Percentiles rank a stretch among this genome's conserved stretches.
These are phyloP conservation scores for Iguana delicatissima DNA, from an alignment of 2,797 vertebrate genomes.

Conservation along the genomic window DNA sequence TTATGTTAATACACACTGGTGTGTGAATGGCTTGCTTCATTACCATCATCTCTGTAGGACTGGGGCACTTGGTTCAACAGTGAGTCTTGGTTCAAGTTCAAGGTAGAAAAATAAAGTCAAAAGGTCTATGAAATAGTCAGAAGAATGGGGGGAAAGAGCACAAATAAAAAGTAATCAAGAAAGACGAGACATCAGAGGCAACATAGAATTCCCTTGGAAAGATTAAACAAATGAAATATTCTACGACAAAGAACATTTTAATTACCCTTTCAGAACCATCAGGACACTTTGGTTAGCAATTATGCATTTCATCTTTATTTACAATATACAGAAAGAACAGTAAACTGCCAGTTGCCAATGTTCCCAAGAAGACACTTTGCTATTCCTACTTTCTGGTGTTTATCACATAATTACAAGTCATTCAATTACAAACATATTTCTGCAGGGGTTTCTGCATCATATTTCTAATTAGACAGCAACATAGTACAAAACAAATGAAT, in stretches of 20 bases:
- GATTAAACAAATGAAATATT: slow-evolving; percentile 44
- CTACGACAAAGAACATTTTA: slow-evolving; percentile 41
- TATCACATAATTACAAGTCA: slow-evolving; percentile 58
- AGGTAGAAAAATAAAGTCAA: neutral
- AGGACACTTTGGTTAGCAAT: slow-evolving; percentile 55
- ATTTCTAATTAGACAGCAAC: slow-evolving; percentile 32
- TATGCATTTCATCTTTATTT: slow-evolving; percentile 63
- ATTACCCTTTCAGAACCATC: slow-evolving; percentile 53
- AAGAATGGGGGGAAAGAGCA: neutral
- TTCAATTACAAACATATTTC: neutral
- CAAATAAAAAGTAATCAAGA: rapidly evolving
- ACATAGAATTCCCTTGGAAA: neutral
- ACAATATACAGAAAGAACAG: slow-evolving; percentile 48
- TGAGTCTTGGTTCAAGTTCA: neutral
- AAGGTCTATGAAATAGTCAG: neutral
- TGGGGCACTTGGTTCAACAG: too few relatives aligned
- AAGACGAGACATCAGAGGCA: neutral
- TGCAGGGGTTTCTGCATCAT: neutral
- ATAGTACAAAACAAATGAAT: neutral
- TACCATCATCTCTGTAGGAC: neutral
- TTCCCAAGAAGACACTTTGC: slow-evolving; percentile 55
- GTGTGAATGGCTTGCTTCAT: neutral
- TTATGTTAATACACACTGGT: neutral
- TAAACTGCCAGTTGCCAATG: slow-evolving; percentile 53
- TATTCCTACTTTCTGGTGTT: slow-evolving; percentile 46